Evolutionary conservation across 2,797 vertebrate genomes (phyloP).

Genomic region (Thamnophis elegans): DNA sequence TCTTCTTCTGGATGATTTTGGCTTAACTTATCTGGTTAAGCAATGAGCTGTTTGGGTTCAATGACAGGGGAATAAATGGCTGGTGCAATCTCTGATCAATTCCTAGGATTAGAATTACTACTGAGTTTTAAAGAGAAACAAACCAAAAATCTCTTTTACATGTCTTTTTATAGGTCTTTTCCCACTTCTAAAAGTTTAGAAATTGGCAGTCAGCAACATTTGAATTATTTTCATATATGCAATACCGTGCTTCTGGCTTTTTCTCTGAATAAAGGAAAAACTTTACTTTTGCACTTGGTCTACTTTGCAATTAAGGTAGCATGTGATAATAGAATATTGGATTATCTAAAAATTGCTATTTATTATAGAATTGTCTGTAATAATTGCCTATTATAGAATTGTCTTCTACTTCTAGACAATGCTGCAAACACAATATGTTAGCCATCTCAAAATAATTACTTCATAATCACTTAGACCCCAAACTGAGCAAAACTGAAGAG

Average conservation of each 20-base stretch:
- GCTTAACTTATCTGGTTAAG: constrained; percentile 3
- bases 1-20: background rate
- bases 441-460: background rate
- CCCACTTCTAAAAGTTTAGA: background rate
- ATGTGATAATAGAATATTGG: background rate
- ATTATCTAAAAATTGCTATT: background rate
- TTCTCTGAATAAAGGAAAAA: background rate
- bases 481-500: background rate
- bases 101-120: background rate
- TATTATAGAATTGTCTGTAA: background rate
- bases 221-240: background rate
- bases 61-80: background rate
- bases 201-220: background rate
- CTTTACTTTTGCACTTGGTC: background rate
- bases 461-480: background rate
- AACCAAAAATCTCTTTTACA: background rate
- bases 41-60: constrained; percentile 1
- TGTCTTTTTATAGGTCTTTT: background rate
- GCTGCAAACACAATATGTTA: background rate
- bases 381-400: background rate
- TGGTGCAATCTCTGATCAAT: background rate
- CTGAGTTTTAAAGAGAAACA: background rate
- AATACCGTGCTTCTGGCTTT: background rate
- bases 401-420: background rate
- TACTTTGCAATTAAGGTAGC: background rate